Conservation (phyloP, 1,140 invertebrate genomes). For the Drosophila grimshawi region DNA sequence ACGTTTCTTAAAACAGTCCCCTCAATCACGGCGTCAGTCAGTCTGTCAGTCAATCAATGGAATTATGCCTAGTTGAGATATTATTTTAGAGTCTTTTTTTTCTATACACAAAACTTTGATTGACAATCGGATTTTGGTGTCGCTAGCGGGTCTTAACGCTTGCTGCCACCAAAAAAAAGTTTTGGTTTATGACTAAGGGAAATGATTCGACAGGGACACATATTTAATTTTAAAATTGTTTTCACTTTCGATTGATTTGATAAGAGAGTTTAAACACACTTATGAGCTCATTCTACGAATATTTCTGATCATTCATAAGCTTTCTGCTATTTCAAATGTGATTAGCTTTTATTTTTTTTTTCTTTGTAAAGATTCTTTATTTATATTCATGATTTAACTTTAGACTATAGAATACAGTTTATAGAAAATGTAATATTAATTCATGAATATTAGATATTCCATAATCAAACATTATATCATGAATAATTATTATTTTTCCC, state of each 20-base stretch:
- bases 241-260: slow-evolving; percentile 46
- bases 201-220: slow-evolving; percentile 20
- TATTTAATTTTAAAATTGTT: slow-evolving; percentile 32
- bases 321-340: too few species aligned
- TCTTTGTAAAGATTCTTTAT: too few species aligned
- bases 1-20: slow-evolving; percentile 28
- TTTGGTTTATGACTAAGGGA: slow-evolving; percentile 49
- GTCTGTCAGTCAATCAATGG: slow-evolving; percentile 39
- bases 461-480: too few species aligned
- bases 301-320: too few species aligned
- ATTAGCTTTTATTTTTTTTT: too few species aligned
- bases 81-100: slow-evolving; percentile 23
- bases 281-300: too few species aligned
- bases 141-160: slow-evolving; percentile 40
- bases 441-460: too few species aligned
- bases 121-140: slow-evolving; percentile 76
- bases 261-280: slow-evolving; percentile 33
- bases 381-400: too few species aligned
- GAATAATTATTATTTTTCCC: background rate
- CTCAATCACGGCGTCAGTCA: slow-evolving; percentile 20
- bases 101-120: slow-evolving; percentile 57
- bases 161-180: background rate
- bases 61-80: slow-evolving; percentile 41
- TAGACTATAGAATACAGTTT: too few species aligned
- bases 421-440: too few species aligned